Base-by-base conservation (phyloP, 2,888 invertebrate species). In the Priocnemis perturbator region DNA sequence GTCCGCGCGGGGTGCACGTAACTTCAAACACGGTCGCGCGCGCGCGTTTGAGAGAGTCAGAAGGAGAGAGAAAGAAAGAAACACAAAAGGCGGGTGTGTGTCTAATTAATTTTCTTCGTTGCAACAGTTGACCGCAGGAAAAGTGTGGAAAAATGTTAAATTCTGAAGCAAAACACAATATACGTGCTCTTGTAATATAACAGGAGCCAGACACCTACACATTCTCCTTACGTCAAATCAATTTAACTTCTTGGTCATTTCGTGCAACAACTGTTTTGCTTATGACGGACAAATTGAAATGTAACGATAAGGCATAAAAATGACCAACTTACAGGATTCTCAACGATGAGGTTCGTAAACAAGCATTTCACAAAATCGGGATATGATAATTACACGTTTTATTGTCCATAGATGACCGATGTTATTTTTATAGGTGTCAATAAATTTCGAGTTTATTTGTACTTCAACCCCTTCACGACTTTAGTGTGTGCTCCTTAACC, bases 401-500 rank as follows among this genome's bases (percentile, higher is more conserved):
- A 82, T 81, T 79, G 74, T 77, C 77, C 61, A 37, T 67, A 44
- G 65, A 23, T 67, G 58, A 55, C 58, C 58, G 62, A 76, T 67
- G 67, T 79, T 79, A 82, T 80, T 83, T 83, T 85, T 85, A 85
- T 79, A 77, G 80, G 19, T 71, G 74, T 77, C 80, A 81, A 84
- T 86, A 86, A 85, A 85, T 83, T 81, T 75, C 64, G 68, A 71
- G 73, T 76, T 83, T 78, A 74, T 67, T 59, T 64, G 53, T 56
- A n/a, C 57, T 70, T 61, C 76, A 80, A 78, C 81, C 81, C 70
- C 80, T 73, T 60, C 52, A 55, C 44, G 55, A 56, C 17, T 19
- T 26, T 23, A 19, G 50, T 17, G 50, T 50, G 19, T 50, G 50
- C 50, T 17, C 17, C 17, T 50, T 50, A 50, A 50, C 50, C 50